These are phyloP conservation scores for Pentalonia nigronervosa DNA, from an alignment of 1,140 invertebrate species.

Conservation along the genomic window DNA sequence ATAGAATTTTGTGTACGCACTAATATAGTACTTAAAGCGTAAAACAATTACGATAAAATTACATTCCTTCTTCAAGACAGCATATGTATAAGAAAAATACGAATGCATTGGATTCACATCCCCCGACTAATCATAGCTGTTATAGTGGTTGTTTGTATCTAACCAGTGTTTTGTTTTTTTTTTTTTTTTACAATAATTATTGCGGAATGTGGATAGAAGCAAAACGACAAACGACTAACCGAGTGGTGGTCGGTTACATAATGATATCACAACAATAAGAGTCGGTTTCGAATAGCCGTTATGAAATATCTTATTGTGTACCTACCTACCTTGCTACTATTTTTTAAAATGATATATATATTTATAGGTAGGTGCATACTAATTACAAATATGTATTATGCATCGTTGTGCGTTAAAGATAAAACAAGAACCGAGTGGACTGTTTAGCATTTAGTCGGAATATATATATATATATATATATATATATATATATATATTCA, in stretches of 20 bases:
- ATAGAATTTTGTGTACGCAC: background rate
- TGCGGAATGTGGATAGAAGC: background rate
- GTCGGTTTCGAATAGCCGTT: background rate
- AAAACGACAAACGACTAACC: background rate
- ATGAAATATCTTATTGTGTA: background rate
- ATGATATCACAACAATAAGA: constrained; percentile 1
- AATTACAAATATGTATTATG: background rate
- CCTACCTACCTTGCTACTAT: background rate
- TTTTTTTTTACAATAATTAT: background rate
- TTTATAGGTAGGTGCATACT: background rate
- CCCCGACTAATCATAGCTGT: background rate
- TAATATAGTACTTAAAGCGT: background rate
- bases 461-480: background rate
- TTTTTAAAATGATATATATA: background rate
- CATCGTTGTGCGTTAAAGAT: background rate
- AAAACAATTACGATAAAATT: background rate
- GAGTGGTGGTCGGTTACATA: background rate
- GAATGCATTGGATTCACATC: background rate
- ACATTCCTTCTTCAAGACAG: background rate
- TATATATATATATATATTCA: background rate
- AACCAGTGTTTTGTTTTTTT: background rate
- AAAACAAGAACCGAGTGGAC: background rate
- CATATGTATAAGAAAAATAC: background rate
- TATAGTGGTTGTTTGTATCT: background rate
- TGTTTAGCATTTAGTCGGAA: background rate